Percentiles rank a stretch among this genome's conserved stretches.
Conservation (phyloP, 2,797 vertebrate species). For the Orientallactaga sibirica region DNA sequence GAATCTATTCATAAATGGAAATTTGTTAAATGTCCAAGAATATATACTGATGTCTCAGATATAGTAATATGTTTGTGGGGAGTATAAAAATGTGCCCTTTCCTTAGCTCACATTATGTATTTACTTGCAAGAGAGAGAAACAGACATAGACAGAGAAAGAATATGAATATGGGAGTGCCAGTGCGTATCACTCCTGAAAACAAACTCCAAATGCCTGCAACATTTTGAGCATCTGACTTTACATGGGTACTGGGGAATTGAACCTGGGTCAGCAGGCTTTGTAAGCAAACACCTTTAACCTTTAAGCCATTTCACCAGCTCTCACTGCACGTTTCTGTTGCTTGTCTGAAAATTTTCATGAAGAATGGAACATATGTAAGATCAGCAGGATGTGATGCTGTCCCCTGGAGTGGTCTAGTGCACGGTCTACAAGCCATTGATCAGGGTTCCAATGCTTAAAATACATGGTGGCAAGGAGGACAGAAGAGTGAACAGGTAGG, state of each 20-base stretch:
- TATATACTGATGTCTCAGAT: background rate
- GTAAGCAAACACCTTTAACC: no score
- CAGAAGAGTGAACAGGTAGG: slow-evolving; percentile 6
- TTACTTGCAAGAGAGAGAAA: no score
- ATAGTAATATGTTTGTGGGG: background rate
- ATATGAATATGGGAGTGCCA: no score
- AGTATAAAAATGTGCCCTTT: background rate
- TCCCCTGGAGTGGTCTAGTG: background rate
- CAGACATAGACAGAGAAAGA: no score
- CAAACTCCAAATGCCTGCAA: no score
- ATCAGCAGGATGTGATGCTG: background rate
- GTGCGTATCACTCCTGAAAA: no score
- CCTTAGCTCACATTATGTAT: background rate
- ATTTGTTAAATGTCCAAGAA: slow-evolving; percentile 8
- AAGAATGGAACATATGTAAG: background rate
- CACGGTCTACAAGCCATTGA: background rate
- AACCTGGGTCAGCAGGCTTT: no score
- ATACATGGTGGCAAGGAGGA: background rate
- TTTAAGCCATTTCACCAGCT: no score
- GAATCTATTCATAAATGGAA: slow-evolving; percentile 30
- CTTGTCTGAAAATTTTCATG: slow-evolving; percentile 37
- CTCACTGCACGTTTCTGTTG: background rate
- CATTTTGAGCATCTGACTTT: no score
- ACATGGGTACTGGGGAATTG: no score
- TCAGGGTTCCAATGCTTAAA: background rate